A percentile compares a stretch with the other conserved stretches of the same genome.
These are phyloP conservation scores for Cygnus buccinator DNA, from an alignment of 2,113 vertebrate species.

Conservation along the genomic window DNA sequence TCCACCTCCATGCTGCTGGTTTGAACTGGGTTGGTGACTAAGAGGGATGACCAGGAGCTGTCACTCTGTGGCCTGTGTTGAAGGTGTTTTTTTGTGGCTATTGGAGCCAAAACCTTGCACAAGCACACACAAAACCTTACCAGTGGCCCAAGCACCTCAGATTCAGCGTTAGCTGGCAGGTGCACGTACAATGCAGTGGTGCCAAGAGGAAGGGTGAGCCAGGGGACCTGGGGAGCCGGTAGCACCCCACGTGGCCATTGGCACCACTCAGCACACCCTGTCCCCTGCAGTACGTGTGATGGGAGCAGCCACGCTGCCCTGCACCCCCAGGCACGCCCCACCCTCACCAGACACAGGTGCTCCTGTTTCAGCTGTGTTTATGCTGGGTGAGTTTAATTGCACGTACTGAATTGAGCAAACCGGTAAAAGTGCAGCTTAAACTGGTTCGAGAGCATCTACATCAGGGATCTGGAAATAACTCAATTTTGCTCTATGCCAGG, in stretches of 20 bases:
- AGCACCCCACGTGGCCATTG: not conserved
- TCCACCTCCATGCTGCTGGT: not conserved
- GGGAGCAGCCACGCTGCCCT: not conserved
- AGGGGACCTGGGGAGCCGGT: not conserved
- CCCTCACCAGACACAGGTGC: not conserved
- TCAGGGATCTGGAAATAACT: not conserved
- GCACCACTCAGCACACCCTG: not conserved
- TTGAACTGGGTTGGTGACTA: not conserved
- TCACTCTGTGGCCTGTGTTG: not conserved
- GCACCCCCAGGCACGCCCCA: not conserved
- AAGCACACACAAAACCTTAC: not conserved
- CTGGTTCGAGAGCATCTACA: not conserved
- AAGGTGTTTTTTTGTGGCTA: not conserved
- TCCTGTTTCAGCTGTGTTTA: not conserved
- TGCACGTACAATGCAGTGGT: not conserved
- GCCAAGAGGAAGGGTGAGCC: not conserved
- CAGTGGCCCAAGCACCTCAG: not conserved
- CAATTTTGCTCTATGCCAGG: not conserved
- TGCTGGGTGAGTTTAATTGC: not conserved
- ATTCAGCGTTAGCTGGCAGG: not conserved
- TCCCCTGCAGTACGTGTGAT: not conserved
- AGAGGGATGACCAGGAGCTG: not conserved
- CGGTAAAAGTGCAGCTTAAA: not conserved
- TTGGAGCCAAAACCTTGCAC: not conserved
- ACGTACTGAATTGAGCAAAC: not conserved